Evolutionary conservation across 2,113 vertebrate species (phyloP).

Genomic region (Pterocles gutturalis): DNA sequence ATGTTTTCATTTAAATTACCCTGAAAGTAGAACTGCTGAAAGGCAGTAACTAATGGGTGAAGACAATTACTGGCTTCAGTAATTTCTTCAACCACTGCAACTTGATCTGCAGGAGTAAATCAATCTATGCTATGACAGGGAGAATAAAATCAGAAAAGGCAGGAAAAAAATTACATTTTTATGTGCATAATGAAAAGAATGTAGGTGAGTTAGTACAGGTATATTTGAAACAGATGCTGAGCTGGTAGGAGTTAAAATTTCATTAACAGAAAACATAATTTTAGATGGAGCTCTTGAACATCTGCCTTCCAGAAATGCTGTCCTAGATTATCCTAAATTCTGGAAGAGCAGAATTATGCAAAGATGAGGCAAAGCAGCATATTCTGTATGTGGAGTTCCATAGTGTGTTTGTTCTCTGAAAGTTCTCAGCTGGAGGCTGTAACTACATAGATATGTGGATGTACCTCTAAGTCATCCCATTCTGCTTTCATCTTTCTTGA

Average conservation of each 20-base stretch:
- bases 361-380: neutral
- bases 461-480: neutral
- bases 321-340: neutral
- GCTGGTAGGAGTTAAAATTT: neutral
- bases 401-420: neutral
- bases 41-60: neutral
- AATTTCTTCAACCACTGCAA: constrained; percentile 10
- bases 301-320: neutral
- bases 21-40: neutral
- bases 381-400: neutral
- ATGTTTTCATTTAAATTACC: neutral
- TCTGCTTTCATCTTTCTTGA: neutral
- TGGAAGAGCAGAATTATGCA: neutral
- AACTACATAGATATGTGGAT: neutral
- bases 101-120: constrained; percentile 20
- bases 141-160: neutral
- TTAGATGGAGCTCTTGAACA: neutral
- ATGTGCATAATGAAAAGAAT: neutral
- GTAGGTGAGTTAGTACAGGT: neutral
- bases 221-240: neutral
- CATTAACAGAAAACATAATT: neutral
- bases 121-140: neutral
- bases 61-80: constrained; percentile 9
- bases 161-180: neutral
- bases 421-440: neutral